These are phyloP conservation scores for Rynchops niger DNA, from an alignment of 2,113 vertebrate genomes.

Conservation along the genomic window DNA sequence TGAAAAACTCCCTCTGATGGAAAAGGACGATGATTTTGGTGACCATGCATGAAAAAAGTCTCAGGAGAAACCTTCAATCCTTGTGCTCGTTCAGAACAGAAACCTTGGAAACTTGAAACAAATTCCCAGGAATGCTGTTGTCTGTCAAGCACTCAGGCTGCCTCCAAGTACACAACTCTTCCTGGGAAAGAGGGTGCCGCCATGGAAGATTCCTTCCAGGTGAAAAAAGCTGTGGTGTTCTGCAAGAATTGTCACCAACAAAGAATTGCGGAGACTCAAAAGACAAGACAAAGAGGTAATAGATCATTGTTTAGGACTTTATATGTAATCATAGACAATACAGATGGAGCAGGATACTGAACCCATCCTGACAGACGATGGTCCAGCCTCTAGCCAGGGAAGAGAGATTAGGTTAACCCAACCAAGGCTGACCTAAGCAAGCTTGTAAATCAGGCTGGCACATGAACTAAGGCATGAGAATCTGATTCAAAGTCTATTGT, in stretches of 20 bases:
- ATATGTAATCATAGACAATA: not conserved
- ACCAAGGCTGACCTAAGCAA: not conserved
- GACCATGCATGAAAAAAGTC: not conserved
- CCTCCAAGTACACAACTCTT: not conserved
- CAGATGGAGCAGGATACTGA: not conserved
- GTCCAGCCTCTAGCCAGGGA: not conserved
- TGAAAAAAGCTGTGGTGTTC: not conserved
- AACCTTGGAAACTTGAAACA: slow-evolving; percentile 12
- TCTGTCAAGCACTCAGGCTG: not conserved
- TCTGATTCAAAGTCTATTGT: not conserved
- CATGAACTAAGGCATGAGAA: not conserved
- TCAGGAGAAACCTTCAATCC: not conserved
- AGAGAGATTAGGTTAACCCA: not conserved
- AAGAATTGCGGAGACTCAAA: not conserved
- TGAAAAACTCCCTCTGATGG: not conserved
- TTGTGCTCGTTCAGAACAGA: not conserved
- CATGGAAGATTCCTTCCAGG: not conserved
- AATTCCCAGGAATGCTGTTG: not conserved
- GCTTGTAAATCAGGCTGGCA: not conserved
- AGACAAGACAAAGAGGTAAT: not conserved
- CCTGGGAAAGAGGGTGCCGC: not conserved
- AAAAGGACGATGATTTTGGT: not conserved
- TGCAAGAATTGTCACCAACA: not conserved
- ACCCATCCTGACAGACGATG: not conserved
- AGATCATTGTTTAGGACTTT: not conserved